Percentiles rank a stretch among this genome's conserved stretches.
phyloP scores from a whole-genome alignment of 2,888 invertebrate genomes.

The Melanchra persicariae region DNA sequence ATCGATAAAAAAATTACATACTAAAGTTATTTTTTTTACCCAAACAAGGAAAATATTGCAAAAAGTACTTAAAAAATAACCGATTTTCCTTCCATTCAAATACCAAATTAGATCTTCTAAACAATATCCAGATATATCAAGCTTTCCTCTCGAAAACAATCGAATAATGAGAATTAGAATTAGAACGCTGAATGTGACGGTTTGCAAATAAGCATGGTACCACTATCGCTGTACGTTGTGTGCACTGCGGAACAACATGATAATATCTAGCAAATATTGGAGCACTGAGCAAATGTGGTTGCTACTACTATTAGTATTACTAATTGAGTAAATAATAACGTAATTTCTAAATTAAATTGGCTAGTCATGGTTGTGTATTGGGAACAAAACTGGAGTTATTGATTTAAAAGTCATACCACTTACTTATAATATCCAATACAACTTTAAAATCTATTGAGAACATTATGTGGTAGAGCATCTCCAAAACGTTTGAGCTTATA shows the following conservation, averaged over 20 bases:
- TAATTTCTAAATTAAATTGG: conserved; percentile 33
- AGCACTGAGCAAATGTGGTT: conserved; percentile 10
- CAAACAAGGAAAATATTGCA: neutral
- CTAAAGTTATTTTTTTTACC: neutral
- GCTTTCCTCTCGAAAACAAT: conserved; percentile 40
- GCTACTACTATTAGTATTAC: conserved; percentile 24
- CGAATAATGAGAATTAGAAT: conserved; percentile 38
- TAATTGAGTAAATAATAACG: conserved; percentile 50
- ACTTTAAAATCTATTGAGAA: neutral
- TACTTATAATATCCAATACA: neutral
- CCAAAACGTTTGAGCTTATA: neutral
- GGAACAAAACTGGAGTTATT: neutral
- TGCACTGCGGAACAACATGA: conserved; percentile 48
- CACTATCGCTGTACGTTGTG: conserved; percentile 8
- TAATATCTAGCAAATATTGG: conserved; percentile 43
- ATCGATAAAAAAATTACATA: neutral
- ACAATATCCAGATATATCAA: conserved; percentile 12
- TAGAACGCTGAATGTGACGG: conserved; percentile 19
- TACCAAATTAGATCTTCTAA: neutral
- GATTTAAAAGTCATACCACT: neutral
- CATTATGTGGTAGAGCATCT: neutral
- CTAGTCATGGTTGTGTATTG: conserved; percentile 13
- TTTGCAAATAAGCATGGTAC: conserved; percentile 38
- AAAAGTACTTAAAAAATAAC: neutral
- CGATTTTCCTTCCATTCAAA: conserved; percentile 7